phyloP scores from a whole-genome alignment of 2,113 vertebrate genomes.

The Dicaeum eximium region DNA sequence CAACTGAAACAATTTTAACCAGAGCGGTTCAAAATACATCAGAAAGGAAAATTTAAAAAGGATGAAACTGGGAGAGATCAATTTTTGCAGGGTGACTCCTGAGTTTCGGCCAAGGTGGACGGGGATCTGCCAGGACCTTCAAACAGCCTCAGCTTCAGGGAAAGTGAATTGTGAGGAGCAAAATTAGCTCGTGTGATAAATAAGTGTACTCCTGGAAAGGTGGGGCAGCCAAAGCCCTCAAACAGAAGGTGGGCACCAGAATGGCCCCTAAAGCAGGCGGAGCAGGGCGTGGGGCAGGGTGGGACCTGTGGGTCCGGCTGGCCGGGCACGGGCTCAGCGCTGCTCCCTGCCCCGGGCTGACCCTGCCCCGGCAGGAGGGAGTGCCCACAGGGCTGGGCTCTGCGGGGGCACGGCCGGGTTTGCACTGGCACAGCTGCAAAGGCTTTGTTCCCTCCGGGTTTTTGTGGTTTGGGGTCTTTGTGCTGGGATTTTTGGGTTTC shows the following conservation, averaged over 20 bases:
- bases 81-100: not conserved
- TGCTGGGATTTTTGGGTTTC: too few species aligned
- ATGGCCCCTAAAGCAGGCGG: rapidly evolving
- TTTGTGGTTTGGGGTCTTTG: not conserved
- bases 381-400: too few species aligned
- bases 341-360: too few species aligned
- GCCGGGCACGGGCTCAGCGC: not conserved
- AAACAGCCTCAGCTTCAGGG: not conserved
- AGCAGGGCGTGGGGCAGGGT: too few species aligned
- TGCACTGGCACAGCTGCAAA: not conserved
- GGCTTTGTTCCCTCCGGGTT: not conserved
- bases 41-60: not conserved
- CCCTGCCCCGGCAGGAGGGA: too few species aligned
- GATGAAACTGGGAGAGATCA: rapidly evolving
- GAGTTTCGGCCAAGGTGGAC: rapidly evolving
- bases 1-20: not conserved
- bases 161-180: not conserved
- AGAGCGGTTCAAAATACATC: not conserved
- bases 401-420: not conserved
- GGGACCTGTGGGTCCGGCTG: too few species aligned
- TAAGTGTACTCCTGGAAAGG: not conserved
- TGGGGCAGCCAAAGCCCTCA: not conserved
- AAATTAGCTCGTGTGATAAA: rapidly evolving
- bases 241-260: not conserved
- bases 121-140: too few species aligned